Conservation (phyloP, 2,113 vertebrate genomes). For the Neotoma lepida region DNA sequence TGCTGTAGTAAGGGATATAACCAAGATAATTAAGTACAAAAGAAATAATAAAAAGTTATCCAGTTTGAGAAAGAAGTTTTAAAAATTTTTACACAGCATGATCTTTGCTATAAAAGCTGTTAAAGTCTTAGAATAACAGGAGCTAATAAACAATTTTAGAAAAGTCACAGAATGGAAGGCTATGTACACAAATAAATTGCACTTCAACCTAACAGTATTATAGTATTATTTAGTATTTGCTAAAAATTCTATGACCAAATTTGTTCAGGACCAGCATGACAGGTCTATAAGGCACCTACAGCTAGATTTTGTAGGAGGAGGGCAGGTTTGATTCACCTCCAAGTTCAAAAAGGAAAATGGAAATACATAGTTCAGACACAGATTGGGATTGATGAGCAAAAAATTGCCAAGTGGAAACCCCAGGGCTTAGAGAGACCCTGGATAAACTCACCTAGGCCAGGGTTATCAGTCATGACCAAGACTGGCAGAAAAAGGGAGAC, state of each 20-base stretch:
- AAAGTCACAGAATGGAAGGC: not conserved
- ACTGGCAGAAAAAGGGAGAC: not conserved
- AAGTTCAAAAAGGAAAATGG: not conserved
- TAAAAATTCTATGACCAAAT: not conserved
- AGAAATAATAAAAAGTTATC: not conserved
- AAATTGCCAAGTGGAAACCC: not conserved
- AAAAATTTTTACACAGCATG: not conserved
- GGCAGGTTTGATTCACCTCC: not conserved
- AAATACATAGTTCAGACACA: not conserved
- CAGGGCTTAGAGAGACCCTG: not conserved
- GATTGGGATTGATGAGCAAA: not conserved
- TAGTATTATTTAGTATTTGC: not conserved
- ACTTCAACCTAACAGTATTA: not conserved
- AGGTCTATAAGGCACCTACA: not conserved
- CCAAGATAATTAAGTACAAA: not conserved
- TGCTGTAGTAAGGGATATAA: not conserved
- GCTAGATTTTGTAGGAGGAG: not conserved
- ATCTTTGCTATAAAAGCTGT: not conserved
- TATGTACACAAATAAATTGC: not conserved
- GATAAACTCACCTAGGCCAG: not conserved
- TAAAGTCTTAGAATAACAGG: not conserved
- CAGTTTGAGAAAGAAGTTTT: not conserved
- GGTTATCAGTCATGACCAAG: not conserved
- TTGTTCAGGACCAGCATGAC: not conserved
- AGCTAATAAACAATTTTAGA: not conserved